A percentile compares a stretch with the other conserved stretches of the same genome.
Evolutionary conservation across 1,140 invertebrate species (phyloP).

Genomic region (Lepidostoma basale): DNA sequence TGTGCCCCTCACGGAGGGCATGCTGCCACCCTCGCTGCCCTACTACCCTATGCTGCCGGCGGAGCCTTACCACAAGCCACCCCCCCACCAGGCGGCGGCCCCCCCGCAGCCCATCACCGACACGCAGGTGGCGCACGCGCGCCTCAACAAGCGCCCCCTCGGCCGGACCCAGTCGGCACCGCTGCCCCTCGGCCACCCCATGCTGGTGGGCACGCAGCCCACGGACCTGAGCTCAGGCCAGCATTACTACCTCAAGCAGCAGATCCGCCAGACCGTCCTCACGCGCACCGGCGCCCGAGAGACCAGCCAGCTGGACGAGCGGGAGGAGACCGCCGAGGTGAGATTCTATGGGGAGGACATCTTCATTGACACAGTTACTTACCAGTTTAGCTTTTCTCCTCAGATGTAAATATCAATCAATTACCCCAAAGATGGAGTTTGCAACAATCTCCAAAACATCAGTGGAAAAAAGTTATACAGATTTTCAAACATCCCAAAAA

Average conservation of each 20-base stretch:
- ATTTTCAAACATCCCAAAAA: no score
- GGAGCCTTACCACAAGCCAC: slow-evolving; percentile 56
- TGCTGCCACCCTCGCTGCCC: slow-evolving; percentile 74
- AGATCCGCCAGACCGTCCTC: slow-evolving; percentile 85
- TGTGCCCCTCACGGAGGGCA: slow-evolving; percentile 74
- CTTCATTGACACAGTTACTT: no score
- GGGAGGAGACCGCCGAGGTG: slow-evolving; percentile 71
- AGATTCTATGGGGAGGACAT: no score
- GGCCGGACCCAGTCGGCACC: slow-evolving; percentile 93
- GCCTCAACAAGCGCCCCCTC: slow-evolving; percentile 81
- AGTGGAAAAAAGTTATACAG: no score
- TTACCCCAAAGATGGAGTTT: no score
- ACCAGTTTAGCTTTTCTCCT: no score
- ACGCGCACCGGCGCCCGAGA: slow-evolving; percentile 55
- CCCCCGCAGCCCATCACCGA: slow-evolving; percentile 56
- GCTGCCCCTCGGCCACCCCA: slow-evolving; percentile 90
- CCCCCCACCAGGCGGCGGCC: slow-evolving; percentile 55
- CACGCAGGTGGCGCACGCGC: slow-evolving; percentile 67
- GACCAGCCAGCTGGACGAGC: slow-evolving; percentile 66
- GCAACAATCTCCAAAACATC: no score
- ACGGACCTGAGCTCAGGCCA: slow-evolving; percentile 54
- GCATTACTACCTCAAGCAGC: slow-evolving; percentile 81
- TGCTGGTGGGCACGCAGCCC: slow-evolving; percentile 69
- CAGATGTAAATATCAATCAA: no score
- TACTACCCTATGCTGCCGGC: slow-evolving; percentile 71